Evolutionary conservation across 1,140 invertebrate genomes (phyloP), one percentile per base, ranked within the genome.

Genomic region (Proales similis): DNA sequence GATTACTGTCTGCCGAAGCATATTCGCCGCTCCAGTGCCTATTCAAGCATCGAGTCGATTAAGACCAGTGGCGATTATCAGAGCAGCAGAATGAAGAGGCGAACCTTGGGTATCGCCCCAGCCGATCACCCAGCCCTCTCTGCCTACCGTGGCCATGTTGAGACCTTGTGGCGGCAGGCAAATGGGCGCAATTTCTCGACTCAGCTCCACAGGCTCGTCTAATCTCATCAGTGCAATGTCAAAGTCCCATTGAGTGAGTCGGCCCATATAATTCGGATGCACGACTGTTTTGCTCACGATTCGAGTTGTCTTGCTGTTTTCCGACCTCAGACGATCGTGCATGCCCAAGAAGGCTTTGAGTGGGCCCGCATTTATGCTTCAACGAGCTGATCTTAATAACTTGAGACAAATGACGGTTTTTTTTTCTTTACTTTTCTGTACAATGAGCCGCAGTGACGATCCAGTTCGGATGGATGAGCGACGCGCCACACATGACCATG

Each of bases 201-300:
- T 33, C 17, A 66, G 32, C 22, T 20, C 17, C 17, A 66, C 51
- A 4, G 64, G 64, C 19, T 43, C 29, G 27, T 64, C 42, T 29
- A 66, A 53, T 24, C 63, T 66, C 39, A 66, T 61, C 60, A 66
- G 42, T 14, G 65, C 65, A 39, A 66, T 66, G 27, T 66, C 65
- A 66, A 88, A 90, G 69, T 90, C 85, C 29, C 51, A 57, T 39
- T 57, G 51, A 0, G 51, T 57, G 17, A 57, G 45, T 57, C 51
- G 26, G 27, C 51, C 51, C 36, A 57, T 42, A 42, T 57, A 57
- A 57, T 57, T 57, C 32, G 51, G 51, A 57, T 57, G 51, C 51
- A 57, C 32, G 6, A 57, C 45, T 29, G 45, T 42, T 57, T 57
- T 27, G 12, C 45, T 42, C 0, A 57, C 45, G 3, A 42, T 12